phyloP scores from a whole-genome alignment of 2,888 invertebrate genomes.

The Lysandra coridon region DNA sequence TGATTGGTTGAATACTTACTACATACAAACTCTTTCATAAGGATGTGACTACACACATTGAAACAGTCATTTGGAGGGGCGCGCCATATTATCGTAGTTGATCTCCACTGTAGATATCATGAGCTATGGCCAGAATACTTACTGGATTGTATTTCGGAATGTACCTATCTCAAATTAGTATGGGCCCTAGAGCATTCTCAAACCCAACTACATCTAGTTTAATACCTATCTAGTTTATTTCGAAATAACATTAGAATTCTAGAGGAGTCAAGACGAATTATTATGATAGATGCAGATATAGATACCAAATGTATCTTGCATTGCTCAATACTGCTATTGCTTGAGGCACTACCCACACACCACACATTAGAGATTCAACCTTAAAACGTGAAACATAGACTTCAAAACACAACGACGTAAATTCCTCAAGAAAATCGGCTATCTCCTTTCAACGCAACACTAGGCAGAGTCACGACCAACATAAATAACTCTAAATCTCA shows the following conservation, averaged over 20 bases:
- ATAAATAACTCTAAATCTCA: conserved; percentile 70
- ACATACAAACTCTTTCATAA: no score
- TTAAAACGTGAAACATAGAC: not conserved
- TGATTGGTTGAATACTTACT: no score
- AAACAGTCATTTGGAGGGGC: no score
- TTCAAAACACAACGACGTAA: conserved; percentile 10
- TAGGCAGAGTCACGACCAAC: conserved; percentile 73
- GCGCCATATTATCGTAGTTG: no score
- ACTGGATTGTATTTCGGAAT: not conserved
- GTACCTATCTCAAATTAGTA: not conserved
- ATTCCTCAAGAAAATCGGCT: conserved; percentile 44
- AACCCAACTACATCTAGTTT: not conserved
- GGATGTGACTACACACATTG: no score
- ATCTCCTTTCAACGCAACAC: conserved; percentile 71
- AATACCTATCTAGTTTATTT: conserved; percentile 15
- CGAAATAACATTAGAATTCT: conserved; percentile 27
- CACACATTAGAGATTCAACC: conserved; percentile 34
- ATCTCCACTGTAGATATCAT: no score
- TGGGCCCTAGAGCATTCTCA: not conserved
- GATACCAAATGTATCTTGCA: conserved; percentile 49
- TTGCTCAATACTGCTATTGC: conserved; percentile 59
- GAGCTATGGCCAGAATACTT: not conserved
- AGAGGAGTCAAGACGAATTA: conserved; percentile 44
- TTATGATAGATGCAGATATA: conserved; percentile 49
- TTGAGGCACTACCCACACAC: conserved; percentile 44